Conservation (phyloP, 2,113 vertebrate genomes). For the Anoplopoma fimbria region DNA sequence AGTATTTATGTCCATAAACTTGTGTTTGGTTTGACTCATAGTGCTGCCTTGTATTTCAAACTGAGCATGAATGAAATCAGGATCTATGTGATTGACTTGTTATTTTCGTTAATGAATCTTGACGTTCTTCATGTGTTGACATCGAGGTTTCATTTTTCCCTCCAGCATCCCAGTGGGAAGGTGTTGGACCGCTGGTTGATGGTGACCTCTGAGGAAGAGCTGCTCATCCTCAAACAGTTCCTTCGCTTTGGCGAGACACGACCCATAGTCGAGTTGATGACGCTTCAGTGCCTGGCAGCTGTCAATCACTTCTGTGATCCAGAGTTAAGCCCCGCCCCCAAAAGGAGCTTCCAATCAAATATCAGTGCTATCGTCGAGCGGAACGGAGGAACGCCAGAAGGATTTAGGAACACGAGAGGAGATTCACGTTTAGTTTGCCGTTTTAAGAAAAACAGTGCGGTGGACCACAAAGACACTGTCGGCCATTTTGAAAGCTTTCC, state of each 20-base stretch:
- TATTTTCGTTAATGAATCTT: too few species aligned
- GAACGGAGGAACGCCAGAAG: constrained; percentile 78
- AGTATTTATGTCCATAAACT: neutral
- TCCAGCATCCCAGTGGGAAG: constrained; percentile 89
- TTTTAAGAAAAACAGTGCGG: constrained; percentile 80
- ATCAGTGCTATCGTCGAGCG: constrained; percentile 87
- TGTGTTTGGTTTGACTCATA: neutral
- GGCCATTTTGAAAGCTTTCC: constrained; percentile 36
- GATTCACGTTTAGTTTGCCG: constrained; percentile 81
- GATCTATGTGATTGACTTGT: neutral
- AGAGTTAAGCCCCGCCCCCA: constrained; percentile 72
- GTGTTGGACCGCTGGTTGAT: constrained; percentile 93
- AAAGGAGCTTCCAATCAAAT: constrained; percentile 73
- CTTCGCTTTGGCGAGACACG: constrained; percentile 96
- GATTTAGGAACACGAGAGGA: constrained; percentile 80
- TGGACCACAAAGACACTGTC: neutral
- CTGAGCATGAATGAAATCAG: neutral
- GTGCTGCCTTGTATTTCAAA: neutral
- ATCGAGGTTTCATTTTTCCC: neutral
- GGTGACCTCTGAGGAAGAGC: constrained; percentile 93
- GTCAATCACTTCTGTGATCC: constrained; percentile 78
- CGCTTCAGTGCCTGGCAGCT: constrained; percentile 78
- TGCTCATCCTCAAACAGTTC: constrained; percentile 92
- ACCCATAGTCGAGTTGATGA: constrained; percentile 93
- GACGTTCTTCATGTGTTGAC: neutral